Base-by-base conservation (phyloP, 2,113 vertebrate species). In the Scortum barcoo region DNA sequence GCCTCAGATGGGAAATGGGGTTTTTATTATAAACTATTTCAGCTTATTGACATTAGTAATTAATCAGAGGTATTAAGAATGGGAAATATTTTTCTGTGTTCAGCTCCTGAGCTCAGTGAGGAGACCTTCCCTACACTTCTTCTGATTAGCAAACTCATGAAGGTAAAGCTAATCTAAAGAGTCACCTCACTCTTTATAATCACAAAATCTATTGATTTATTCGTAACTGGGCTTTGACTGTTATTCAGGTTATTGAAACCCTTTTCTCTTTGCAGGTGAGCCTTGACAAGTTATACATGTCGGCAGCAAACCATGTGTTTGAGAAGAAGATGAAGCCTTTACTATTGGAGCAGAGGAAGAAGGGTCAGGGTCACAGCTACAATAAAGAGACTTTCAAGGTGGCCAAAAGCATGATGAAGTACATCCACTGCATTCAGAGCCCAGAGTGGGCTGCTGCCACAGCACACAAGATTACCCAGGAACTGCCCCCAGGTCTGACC, bases 141-240 rank as follows among this genome's bases (percentile, higher is more conserved):
- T 24, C 68, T 99, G 57, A 98, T 99, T 58, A 96, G 96, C 85
- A 99, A 98, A 86, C 89, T 99, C 28, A 97, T 99, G 97, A 98
- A 99, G 97, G 98, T 99, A 95, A 93, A 73, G 53, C 30, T 28
- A 0, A 50, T 56, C 19, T 38, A 50, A 60, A 75, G 14, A 54
- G 5, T 1, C 26, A 14, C 14, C 38, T 28, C 62, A 38, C 56
- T 48, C 5, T 50, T 6, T 54, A 65, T 22, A 57, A 58, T 63
- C 19, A 38, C 30, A 60, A 44, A 8, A 5, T 40, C 19, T 4
- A 11, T 42, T 33, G 2, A 16, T 62, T 46, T 44, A 42, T 56
- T 14, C 5, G 12, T 22, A n/a, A n/a, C n/a, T n/a, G n/a, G 53
- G 46, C 3, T 58, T 16, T 40, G 30, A 22, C 5, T 19, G 6